Conservation (phyloP, 2,113 vertebrate genomes). For the Ramphastos sulfuratus region DNA sequence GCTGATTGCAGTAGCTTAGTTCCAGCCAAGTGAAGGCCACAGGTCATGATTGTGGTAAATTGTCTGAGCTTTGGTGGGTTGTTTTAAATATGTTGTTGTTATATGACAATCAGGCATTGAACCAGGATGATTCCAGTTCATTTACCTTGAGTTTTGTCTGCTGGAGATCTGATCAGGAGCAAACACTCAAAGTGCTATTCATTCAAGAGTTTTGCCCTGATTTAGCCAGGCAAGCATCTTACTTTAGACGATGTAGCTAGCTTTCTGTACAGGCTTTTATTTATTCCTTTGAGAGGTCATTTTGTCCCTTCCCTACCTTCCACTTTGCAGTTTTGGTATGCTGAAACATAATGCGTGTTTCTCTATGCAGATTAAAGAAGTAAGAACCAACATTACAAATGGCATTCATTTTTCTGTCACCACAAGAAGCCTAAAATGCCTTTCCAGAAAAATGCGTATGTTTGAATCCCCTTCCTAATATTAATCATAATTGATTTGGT, state of each 20-base stretch:
- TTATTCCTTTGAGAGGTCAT: background rate
- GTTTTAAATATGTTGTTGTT: no score
- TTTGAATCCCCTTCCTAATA: background rate
- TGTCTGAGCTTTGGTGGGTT: background rate
- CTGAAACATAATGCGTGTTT: background rate
- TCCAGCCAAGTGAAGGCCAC: background rate
- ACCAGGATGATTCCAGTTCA: background rate
- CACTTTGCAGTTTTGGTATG: fast-evolving
- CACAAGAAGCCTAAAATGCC: background rate
- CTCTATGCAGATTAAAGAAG: background rate
- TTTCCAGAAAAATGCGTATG: background rate
- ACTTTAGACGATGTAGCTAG: background rate
- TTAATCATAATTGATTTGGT: background rate
- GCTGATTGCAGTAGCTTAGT: background rate
- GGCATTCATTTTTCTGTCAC: background rate
- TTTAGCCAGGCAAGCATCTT: background rate
- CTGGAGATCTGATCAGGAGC: background rate
- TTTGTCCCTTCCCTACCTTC: background rate
- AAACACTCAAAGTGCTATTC: background rate
- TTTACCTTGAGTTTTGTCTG: background rate
- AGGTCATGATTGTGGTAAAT: background rate
- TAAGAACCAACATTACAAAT: background rate
- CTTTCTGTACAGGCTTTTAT: background rate
- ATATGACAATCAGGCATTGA: background rate
- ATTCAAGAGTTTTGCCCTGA: background rate